Evolutionary conservation across 2,113 vertebrate genomes (phyloP).

Genomic region (Mormoops blainvillei): DNA sequence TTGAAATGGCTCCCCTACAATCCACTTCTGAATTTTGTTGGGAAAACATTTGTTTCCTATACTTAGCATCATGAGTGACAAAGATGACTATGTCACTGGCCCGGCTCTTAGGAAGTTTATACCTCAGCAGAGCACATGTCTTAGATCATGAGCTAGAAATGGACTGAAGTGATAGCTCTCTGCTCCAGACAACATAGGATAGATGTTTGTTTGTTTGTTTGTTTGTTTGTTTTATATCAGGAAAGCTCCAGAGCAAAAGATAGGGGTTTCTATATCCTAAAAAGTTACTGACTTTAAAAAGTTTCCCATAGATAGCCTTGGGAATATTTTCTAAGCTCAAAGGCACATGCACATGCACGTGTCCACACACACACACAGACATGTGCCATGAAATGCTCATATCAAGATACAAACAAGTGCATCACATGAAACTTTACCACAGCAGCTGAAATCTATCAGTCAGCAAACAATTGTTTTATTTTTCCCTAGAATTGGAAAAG

Average conservation of each 20-base stretch:
- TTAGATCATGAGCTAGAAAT: background rate
- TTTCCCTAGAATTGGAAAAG: constrained; percentile 47
- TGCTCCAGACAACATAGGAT: background rate
- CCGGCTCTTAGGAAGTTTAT: background rate
- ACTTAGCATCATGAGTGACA: background rate
- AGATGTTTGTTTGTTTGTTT: background rate
- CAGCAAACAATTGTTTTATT: constrained; percentile 39
- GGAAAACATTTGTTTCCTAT: background rate
- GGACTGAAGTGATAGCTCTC: background rate
- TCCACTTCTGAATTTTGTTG: background rate
- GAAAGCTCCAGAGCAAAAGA: background rate
- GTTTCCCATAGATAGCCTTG: background rate
- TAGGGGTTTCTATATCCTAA: background rate
- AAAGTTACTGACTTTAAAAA: background rate
- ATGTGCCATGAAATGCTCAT: background rate
- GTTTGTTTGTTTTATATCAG: background rate
- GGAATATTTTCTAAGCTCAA: background rate
- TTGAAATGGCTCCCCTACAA: background rate
- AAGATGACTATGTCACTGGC: background rate
- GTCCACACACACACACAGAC: background rate
- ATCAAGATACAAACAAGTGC: background rate
- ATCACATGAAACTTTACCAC: constrained; percentile 36
- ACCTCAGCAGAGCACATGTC: background rate
- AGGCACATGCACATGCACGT: background rate
- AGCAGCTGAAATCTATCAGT: constrained; percentile 4